A percentile compares a stretch with the other conserved stretches of the same genome.
Evolutionary conservation across 53 echinoderm and acorn worm species (phyloP).

Genomic region (Pentamera pediparva): DNA sequence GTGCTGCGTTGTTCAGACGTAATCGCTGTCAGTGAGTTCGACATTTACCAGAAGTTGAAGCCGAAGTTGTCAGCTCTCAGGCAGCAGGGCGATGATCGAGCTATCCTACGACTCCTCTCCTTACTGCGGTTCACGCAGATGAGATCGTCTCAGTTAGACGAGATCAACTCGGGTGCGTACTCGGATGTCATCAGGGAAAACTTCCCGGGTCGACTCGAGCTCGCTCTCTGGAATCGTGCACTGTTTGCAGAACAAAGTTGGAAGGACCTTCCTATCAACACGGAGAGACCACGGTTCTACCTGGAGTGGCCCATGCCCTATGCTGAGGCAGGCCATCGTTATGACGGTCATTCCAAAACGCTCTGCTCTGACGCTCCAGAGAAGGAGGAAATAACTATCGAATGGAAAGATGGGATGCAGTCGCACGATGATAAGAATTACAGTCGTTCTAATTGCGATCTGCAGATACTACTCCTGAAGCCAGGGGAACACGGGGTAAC

Average conservation of each 20-base stretch:
- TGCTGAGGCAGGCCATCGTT: neutral
- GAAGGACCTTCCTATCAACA: neutral
- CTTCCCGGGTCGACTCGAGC: constrained; percentile 15
- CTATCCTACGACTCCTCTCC: constrained; percentile 2
- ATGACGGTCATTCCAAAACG: too few relatives aligned
- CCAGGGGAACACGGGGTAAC: too few relatives aligned
- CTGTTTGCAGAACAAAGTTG: neutral
- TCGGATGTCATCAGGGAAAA: neutral
- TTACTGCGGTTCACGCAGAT: constrained; percentile 9
- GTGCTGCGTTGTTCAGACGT: constrained; percentile 10
- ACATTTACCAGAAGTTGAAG: constrained; percentile 11
- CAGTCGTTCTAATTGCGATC: too few relatives aligned
- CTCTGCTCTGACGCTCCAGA: too few relatives aligned
- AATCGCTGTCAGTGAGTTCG: constrained; percentile 3
- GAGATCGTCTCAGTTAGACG: neutral
- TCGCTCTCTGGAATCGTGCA: constrained; percentile 1
- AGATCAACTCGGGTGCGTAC: neutral
- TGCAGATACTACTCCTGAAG: too few relatives aligned
- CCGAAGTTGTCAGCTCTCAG: constrained; percentile 18
- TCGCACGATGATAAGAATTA: neutral
- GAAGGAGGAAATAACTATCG: neutral
- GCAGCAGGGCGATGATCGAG: neutral
- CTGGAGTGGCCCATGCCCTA: neutral
- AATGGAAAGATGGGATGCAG: neutral
- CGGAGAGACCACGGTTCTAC: constrained; percentile 17